A percentile compares a stretch with the other conserved stretches of the same genome.
Conservation (phyloP, 2,113 vertebrate genomes). For the Excalfactoria chinensis region DNA sequence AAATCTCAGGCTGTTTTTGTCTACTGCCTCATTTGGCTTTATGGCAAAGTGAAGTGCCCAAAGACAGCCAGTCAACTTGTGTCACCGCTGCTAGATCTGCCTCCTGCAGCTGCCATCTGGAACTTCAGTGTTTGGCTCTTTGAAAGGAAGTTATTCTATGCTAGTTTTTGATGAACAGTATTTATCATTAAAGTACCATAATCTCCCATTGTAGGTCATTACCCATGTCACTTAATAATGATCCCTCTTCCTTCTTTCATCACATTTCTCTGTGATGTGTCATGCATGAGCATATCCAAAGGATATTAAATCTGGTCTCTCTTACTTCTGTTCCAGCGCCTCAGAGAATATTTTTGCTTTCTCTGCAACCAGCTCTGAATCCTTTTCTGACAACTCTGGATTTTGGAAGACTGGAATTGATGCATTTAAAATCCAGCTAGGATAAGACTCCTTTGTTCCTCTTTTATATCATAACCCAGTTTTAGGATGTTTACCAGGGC, state of each 20-base stretch:
- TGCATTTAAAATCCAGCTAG: not conserved
- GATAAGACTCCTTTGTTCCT: not conserved
- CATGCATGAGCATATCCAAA: not conserved
- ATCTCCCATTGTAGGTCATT: not conserved
- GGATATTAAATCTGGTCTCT: not conserved
- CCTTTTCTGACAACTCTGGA: not conserved
- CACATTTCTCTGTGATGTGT: not conserved
- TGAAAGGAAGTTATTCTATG: not conserved
- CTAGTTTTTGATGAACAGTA: not conserved
- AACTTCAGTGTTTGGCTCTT: not conserved
- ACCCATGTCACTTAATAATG: not conserved
- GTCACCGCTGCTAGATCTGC: not conserved
- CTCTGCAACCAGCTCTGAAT: not conserved
- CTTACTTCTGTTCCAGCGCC: not conserved
- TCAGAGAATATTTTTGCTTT: not conserved
- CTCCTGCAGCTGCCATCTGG: not conserved
- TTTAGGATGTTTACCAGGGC: not conserved
- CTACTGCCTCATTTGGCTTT: not conserved
- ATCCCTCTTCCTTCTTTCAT: not conserved
- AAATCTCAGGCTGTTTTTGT: not conserved
- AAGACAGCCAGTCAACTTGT: not conserved
- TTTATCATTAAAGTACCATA: not conserved
- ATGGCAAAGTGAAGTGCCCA: not conserved
- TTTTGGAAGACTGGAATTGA: not conserved
- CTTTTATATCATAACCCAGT: not conserved